Percentiles rank a stretch among this genome's conserved stretches.
phyloP scores from a whole-genome alignment of 2,797 vertebrate genomes.

The Phrynocephalus vlangalii region DNA sequence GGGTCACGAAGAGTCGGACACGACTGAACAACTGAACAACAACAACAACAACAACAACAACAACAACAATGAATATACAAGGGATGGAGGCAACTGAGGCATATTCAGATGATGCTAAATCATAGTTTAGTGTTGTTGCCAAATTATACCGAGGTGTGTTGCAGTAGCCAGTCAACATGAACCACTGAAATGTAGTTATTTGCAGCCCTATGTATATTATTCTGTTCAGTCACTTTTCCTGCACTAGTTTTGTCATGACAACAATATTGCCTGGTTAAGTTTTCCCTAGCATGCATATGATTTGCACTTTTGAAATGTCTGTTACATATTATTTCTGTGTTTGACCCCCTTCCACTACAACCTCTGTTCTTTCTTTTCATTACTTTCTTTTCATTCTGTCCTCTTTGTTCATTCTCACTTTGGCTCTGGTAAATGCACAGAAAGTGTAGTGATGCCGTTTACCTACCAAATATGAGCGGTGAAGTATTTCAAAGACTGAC shows the following conservation, averaged over 20 bases:
- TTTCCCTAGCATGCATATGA: background rate
- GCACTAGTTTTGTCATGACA: background rate
- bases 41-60: too few relatives aligned
- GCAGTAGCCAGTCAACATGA: background rate
- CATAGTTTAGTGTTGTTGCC: too few relatives aligned
- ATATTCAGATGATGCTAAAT: too few relatives aligned
- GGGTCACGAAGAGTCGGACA: too few relatives aligned
- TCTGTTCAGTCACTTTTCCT: background rate
- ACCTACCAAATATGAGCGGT: background rate
- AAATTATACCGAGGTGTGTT: too few relatives aligned
- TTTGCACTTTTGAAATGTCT: background rate
- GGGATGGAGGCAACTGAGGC: background rate
- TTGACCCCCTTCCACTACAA: background rate
- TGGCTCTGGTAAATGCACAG: background rate
- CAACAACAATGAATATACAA: too few relatives aligned
- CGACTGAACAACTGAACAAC: too few relatives aligned
- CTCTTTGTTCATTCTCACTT: background rate
- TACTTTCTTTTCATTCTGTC: background rate
- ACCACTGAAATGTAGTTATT: background rate
- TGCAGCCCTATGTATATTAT: background rate
- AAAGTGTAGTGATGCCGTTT: background rate
- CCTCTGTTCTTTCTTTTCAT: background rate
- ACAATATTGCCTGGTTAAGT: conserved; percentile 10
- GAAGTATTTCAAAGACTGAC: conserved; percentile 18
- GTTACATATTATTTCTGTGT: background rate